Base-by-base conservation (phyloP, 2,113 vertebrate genomes). In the Gavialis gangeticus region DNA sequence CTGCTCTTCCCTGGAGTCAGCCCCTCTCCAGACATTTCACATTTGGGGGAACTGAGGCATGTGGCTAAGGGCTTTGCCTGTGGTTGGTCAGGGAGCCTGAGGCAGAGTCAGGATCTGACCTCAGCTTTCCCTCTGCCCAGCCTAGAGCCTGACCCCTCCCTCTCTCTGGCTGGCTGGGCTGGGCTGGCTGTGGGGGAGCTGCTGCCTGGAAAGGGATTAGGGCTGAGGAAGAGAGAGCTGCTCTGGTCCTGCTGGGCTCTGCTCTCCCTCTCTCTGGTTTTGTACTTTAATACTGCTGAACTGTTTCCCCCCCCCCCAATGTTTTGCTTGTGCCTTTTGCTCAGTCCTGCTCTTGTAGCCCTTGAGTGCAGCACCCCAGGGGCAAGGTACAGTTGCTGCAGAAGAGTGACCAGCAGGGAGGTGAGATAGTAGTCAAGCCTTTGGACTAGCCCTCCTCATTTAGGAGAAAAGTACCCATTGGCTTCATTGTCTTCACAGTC, bases 401-500 rank as follows among this genome's bases (percentile, higher is more conserved):
- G 69, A 73, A 46, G 69, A 12, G 34, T 46, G 46, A 46, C 46
- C 46, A 46, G 46, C 8, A 22, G 60, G 7, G 5, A 25, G 12
- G 64, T 3, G n/a, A 3, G 5, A n/a, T 66, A 16, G 13, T 15
- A 34, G 12, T 21, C 13, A 14, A 73, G 34, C 18, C 17, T 4
- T 10, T 17, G 66, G 10, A 19, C 9, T 19, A 21, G n/a, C 34
- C 21, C 34, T 37, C 16, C 7, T 34, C 18, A 10, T 21, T 19
- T 30, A 10, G n/a, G 64, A n/a, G 21, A n/a, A 30, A 69, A 69
- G n/a, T 4, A 34, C n/a, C 9, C n/a, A 11, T 27, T 13, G 27
- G 15, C 19, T 17, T n/a, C 19, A 12, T n/a, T 4, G 12, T 34
- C 30, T 2, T 2, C 30, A 37, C 11, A 5, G 19, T 12, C 2